These are phyloP conservation scores for Corydoras maculifer DNA, from an alignment of 2,113 vertebrate genomes.

Conservation along the genomic window DNA sequence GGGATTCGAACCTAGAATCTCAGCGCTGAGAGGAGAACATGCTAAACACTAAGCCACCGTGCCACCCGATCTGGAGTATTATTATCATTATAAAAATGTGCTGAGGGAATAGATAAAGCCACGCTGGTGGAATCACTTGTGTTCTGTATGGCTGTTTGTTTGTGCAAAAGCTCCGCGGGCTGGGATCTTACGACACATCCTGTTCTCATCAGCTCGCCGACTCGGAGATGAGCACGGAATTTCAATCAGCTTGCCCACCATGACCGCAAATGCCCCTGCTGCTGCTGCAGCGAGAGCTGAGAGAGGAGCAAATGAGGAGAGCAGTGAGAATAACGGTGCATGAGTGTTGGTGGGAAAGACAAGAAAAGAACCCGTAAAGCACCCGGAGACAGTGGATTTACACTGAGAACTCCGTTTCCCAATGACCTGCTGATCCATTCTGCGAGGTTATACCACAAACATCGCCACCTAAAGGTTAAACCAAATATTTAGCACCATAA, in stretches of 20 bases:
- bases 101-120: not conserved
- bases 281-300: slow-evolving; percentile 26
- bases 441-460: too few species aligned
- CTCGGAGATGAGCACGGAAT: slow-evolving; percentile 17
- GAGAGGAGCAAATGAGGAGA: slow-evolving; percentile 6
- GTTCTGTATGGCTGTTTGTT: not conserved
- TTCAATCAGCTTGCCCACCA: slow-evolving; percentile 35
- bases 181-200: slow-evolving; percentile 30
- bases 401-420: too few species aligned
- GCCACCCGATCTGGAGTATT: too few species aligned
- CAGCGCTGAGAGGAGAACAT: too few species aligned
- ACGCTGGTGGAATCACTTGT: not conserved
- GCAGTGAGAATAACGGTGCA: not conserved
- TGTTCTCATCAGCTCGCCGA: slow-evolving; percentile 37
- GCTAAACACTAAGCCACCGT: too few species aligned
- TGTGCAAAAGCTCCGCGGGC: slow-evolving; percentile 12
- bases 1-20: too few species aligned
- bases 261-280: slow-evolving; percentile 30
- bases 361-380: too few species aligned
- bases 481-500: too few species aligned
- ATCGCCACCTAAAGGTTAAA: too few species aligned
- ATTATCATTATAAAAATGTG: not conserved
- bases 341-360: too few species aligned
- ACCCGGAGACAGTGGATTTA: too few species aligned
- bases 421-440: too few species aligned